Percentiles rank a stretch among this genome's conserved stretches.
Evolutionary conservation across 2,888 invertebrate genomes (phyloP).

Genomic region (Lapara coniferarum): DNA sequence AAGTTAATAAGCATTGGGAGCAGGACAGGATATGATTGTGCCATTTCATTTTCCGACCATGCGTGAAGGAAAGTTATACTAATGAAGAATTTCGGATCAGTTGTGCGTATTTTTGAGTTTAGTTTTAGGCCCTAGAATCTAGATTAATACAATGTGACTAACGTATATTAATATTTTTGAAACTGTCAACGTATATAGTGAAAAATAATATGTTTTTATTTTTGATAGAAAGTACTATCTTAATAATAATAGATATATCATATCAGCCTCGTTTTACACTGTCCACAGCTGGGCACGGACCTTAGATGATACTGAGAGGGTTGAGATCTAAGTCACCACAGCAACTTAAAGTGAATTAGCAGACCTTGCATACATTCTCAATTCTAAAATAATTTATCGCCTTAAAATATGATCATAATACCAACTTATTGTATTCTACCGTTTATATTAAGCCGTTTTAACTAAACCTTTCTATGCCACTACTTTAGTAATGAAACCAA

Average conservation of each 20-base stretch:
- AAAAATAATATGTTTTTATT: too few relatives aligned
- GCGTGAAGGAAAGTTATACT: slow-evolving; percentile 72
- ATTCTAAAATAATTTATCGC: not conserved
- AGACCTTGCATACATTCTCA: too few relatives aligned
- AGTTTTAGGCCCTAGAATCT: not conserved
- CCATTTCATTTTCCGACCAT: slow-evolving; percentile 56
- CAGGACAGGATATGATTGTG: slow-evolving; percentile 71
- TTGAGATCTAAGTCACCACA: too few relatives aligned
- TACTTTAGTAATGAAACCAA: not conserved
- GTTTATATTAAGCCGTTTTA: not conserved
- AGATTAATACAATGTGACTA: not conserved
- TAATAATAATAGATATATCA: too few relatives aligned
- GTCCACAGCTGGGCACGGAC: too few relatives aligned
- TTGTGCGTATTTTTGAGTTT: slow-evolving; percentile 18
- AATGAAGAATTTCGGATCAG: slow-evolving; percentile 47
- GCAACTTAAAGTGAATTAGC: too few relatives aligned
- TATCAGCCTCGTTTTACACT: too few relatives aligned
- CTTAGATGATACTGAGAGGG: too few relatives aligned
- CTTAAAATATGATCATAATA: not conserved
- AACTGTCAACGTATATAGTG: too few relatives aligned
- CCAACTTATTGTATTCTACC: not conserved
- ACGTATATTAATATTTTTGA: not conserved
- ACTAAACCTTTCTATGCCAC: not conserved
- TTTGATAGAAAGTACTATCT: too few relatives aligned
- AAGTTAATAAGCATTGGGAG: slow-evolving; percentile 70